A percentile compares a stretch with the other conserved stretches of the same genome.
Conservation (phyloP, 2,797 vertebrate genomes). For the Darevskia nairensis region DNA sequence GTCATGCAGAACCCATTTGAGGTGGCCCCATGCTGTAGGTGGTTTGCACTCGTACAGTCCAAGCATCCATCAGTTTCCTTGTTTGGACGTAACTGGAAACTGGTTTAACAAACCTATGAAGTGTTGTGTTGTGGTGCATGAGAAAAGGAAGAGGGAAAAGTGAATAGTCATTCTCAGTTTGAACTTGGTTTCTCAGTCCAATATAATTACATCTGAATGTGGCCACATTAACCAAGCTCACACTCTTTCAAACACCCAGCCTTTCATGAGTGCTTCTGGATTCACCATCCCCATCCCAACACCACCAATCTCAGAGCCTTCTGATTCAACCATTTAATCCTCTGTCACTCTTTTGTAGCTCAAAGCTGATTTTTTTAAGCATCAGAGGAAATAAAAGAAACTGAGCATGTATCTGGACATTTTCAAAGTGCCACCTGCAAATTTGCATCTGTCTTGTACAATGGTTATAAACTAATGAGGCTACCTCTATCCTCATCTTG, state of each 20-base stretch:
- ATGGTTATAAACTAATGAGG: conserved; percentile 14
- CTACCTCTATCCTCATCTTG: conserved; percentile 1
- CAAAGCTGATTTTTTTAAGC: background rate
- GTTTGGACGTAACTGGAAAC: no score
- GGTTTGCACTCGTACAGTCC: no score
- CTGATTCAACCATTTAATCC: background rate
- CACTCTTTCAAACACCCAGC: background rate
- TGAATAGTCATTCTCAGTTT: background rate
- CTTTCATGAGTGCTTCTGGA: background rate
- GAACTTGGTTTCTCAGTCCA: background rate
- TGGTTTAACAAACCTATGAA: no score
- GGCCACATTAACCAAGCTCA: background rate
- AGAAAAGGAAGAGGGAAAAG: no score
- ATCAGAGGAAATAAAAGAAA: background rate
- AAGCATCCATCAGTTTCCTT: no score
- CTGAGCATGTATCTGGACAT: background rate
- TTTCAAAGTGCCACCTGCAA: background rate
- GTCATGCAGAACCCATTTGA: no score
- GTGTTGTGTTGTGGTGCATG: no score
- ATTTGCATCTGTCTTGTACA: conserved; percentile 13
- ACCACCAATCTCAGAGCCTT: background rate
- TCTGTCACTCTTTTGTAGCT: background rate
- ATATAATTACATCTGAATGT: background rate
- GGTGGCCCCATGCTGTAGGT: no score
- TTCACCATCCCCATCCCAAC: background rate